Percentiles rank a stretch among this genome's conserved stretches.
These are phyloP conservation scores for Leptopilina myrica DNA, from an alignment of 2,888 invertebrate species.

Conservation along the genomic window DNA sequence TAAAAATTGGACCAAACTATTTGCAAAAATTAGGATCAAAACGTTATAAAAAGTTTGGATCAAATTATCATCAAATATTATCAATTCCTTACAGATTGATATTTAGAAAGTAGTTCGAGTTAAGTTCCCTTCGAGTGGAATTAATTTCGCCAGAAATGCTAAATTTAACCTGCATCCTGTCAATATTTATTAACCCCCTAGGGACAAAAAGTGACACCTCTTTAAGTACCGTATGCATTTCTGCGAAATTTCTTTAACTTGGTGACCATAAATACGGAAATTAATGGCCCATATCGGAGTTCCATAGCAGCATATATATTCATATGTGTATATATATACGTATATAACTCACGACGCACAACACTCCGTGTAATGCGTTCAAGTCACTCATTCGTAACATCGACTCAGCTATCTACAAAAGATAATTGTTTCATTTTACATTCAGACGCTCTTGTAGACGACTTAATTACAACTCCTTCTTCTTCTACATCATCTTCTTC, in stretches of 20 bases:
- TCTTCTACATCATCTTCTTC: neutral
- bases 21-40: no score
- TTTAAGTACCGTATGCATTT: constrained; percentile 27
- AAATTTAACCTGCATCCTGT: constrained; percentile 32
- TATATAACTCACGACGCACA: constrained; percentile 27
- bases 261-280: constrained; percentile 30
- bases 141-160: neutral
- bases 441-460: neutral
- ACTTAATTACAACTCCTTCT: neutral
- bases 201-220: constrained; percentile 25
- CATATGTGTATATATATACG: neutral
- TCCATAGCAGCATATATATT: constrained; percentile 18
- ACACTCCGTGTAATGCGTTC: constrained; percentile 28
- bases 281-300: constrained; percentile 37
- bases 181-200: constrained; percentile 28
- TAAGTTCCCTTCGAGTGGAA: no score
- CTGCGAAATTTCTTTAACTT: constrained; percentile 16
- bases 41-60: no score
- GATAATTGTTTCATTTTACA: constrained; percentile 20
- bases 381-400: constrained; percentile 38
- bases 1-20: no score
- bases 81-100: no score
- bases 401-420: constrained; percentile 2
- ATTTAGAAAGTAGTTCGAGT: no score
- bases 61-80: no score